phyloP scores from a whole-genome alignment of 2,888 invertebrate genomes.

The Ochropleura plecta region DNA sequence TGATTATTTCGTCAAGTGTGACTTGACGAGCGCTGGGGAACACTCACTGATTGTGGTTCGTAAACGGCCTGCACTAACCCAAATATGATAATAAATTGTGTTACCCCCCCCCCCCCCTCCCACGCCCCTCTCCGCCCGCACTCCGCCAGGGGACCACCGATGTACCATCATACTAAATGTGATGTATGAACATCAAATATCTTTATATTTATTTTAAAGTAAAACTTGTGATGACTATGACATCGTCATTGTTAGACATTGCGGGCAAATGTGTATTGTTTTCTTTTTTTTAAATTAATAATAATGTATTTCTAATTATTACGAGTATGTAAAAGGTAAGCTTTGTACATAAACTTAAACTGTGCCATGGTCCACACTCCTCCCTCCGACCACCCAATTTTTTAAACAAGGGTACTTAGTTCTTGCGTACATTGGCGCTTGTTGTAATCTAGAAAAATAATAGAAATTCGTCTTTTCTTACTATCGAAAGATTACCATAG shows the following conservation, averaged over 20 bases:
- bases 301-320: too few relatives aligned
- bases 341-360: too few relatives aligned
- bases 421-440: not conserved
- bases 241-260: too few relatives aligned
- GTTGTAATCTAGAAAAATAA: not conserved
- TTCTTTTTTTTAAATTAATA: too few relatives aligned
- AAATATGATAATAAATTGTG: slow-evolving; percentile 45
- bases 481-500: not conserved
- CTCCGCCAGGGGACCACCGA: not conserved
- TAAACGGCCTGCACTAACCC: slow-evolving; percentile 38
- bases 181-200: too few relatives aligned
- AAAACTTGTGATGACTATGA: too few relatives aligned
- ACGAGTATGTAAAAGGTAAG: too few relatives aligned
- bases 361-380: too few relatives aligned
- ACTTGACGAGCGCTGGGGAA: slow-evolving; percentile 10
- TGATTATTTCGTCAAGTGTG: not conserved
- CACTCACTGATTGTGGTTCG: slow-evolving; percentile 39
- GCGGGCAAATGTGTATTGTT: too few relatives aligned
- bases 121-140: not conserved
- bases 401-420: too few relatives aligned
- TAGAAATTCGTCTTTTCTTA: not conserved
- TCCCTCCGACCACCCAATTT: too few relatives aligned
- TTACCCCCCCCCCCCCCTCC: not conserved
- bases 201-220: too few relatives aligned
- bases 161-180: not conserved